Percentiles rank a stretch among this genome's conserved stretches.
These are phyloP conservation scores for Gobionotothen gibberifrons DNA, from an alignment of 2,797 vertebrate species.

Conservation along the genomic window DNA sequence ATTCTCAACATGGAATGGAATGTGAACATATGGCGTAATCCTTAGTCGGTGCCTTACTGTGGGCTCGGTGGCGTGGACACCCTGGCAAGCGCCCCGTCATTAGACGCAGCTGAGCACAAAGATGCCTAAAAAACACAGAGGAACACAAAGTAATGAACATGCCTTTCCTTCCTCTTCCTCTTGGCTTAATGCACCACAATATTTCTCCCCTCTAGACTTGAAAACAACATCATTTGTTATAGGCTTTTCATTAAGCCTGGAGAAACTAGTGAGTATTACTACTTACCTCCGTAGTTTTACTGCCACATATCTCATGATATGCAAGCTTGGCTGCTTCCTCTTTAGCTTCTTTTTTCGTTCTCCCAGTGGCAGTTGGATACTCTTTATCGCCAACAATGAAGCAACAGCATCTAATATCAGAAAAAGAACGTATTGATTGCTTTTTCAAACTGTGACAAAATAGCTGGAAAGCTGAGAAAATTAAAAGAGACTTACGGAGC, in stretches of 20 bases:
- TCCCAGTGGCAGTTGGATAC: background rate
- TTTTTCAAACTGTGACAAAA: background rate
- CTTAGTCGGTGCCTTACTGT: constrained; percentile 55
- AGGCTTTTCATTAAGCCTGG: background rate
- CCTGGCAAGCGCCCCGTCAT: constrained; percentile 3
- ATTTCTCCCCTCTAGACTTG: constrained; percentile 54
- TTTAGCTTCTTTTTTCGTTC: constrained; percentile 1
- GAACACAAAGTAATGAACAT: background rate
- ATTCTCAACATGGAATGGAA: background rate
- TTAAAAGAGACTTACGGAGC: constrained; percentile 61
- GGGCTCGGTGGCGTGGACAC: background rate
- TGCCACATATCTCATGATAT: background rate
- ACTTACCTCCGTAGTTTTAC: constrained; percentile 53
- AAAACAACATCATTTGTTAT: constrained; percentile 22
- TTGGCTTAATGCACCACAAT: constrained; percentile 1
- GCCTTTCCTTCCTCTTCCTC: constrained; percentile 14
- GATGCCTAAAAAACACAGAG: constrained; percentile 52
- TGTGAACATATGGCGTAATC: background rate
- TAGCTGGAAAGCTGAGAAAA: background rate
- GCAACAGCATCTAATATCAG: constrained; percentile 55
- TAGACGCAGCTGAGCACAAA: constrained; percentile 14
- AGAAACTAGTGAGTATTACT: background rate
- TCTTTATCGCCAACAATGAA: constrained; percentile 66
- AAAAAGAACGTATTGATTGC: background rate
- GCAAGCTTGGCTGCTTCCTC: constrained; percentile 19